Evolutionary conservation across 2,113 vertebrate species (phyloP), one percentile per base, ranked within the genome.

Genomic region (Heterotis niloticus): DNA sequence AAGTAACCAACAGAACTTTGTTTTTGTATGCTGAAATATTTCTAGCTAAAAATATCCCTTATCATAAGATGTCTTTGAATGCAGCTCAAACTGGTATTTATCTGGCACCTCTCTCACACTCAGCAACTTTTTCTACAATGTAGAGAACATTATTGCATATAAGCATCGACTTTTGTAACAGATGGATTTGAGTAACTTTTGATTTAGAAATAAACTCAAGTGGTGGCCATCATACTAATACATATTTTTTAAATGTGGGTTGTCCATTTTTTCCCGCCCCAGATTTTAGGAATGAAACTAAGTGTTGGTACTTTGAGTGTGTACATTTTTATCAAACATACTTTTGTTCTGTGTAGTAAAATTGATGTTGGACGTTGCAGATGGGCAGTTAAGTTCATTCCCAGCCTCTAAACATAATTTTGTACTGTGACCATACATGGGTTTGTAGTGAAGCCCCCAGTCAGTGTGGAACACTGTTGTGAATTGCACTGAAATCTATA

Each of bases 401-500:
- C 34, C 34, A 44, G 34, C 34, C 34, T 44, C 34, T 44, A 2
- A 7, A 44, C 34, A 44, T 7, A 24, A 64, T 65, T 24, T 54
- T 68, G 64, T 59, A 78, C 76, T 34, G 56, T 75, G 74, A 75
- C 60, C 76, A 29, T 77, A 64, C 51, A 28, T 80, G 67, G 73
- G 77, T 83, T 72, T 23, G 85, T 77, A 83, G 76, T 83, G 75
- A 20, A 77, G 83, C 76, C 84, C 84, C 85, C 78, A 70, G 74
- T 84, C 82, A 80, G 86, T 90, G 92, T 90, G 88, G 85, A 83
- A 86, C 72, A 84, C 90, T 90, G 92, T 93, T 95, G 95, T 91
- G 90, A 95, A 94, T 96, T 98, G 96, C 96, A 98, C 96, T 98
- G 96, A 98, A 94, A 92, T 93, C 92, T 95, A 91, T 95, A 95